phyloP scores from a whole-genome alignment of 2,888 invertebrate genomes.

The Hyppa rectilinea region DNA sequence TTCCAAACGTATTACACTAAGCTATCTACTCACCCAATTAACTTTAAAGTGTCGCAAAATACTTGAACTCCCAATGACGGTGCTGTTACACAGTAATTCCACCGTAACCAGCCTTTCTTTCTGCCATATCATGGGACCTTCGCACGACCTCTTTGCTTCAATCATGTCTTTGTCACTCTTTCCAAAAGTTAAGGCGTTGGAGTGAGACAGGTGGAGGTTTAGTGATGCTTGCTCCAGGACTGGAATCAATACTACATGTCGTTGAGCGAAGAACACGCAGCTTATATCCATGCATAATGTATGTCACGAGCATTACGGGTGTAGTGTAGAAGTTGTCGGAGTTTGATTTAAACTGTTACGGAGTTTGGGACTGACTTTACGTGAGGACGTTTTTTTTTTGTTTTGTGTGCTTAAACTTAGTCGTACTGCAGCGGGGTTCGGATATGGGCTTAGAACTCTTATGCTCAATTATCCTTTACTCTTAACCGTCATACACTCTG shows the following conservation, averaged over 20 bases:
- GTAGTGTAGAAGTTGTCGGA: constrained; percentile 58
- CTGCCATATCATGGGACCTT: constrained; percentile 37
- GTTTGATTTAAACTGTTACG: constrained; percentile 64
- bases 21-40: constrained; percentile 37
- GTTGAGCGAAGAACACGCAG: constrained; percentile 57
- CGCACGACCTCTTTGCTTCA: constrained; percentile 22
- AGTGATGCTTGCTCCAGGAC: constrained; percentile 41
- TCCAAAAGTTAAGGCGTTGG: constrained; percentile 24
- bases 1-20: constrained; percentile 29
- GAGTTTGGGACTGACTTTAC: constrained; percentile 28
- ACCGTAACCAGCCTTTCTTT: constrained; percentile 48
- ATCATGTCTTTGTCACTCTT: constrained; percentile 41
- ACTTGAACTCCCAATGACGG: constrained; percentile 50
- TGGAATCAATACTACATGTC: constrained; percentile 65
- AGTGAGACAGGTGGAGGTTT: constrained; percentile 48
- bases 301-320: constrained; percentile 59
- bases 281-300: constrained; percentile 66
- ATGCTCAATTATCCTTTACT: background rate
- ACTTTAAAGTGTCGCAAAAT: constrained; percentile 51
- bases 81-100: constrained; percentile 53
- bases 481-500: background rate
- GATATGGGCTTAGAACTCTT: background rate
- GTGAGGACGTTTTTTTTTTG: constrained; percentile 15
- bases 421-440: background rate
- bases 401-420: background rate